phyloP scores from a whole-genome alignment of 2,113 vertebrate genomes.

The Tretioscincus oriximinensis region DNA sequence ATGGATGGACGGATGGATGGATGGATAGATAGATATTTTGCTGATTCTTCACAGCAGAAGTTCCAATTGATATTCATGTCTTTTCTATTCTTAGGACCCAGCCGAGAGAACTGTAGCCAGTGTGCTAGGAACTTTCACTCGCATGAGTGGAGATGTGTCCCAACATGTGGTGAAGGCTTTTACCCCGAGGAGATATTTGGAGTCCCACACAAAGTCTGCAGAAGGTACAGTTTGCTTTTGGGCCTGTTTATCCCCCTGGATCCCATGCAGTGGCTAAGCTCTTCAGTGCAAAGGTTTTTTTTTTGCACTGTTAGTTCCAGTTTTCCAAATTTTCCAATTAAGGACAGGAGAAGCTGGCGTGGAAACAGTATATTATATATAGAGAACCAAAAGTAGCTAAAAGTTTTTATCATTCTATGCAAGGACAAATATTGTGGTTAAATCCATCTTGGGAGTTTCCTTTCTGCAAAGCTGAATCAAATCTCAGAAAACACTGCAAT shows the following conservation, averaged over 20 bases:
- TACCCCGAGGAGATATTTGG: constrained; percentile 76
- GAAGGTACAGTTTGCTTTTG: constrained; percentile 72
- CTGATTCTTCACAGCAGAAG: rapidly evolving
- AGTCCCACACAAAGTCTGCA: constrained; percentile 82
- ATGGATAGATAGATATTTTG: background rate
- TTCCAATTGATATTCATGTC: background rate
- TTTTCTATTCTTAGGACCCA: constrained; percentile 67
- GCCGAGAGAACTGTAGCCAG: constrained; percentile 79
- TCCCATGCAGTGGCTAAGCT: background rate
- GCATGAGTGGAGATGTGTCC: constrained; percentile 86
- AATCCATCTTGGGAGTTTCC: no score
- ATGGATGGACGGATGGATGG: no score
- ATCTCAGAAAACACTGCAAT: no score
- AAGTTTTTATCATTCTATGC: no score
- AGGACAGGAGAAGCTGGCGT: no score
- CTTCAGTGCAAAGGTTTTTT: background rate
- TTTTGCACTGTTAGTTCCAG: no score
- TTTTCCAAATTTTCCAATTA: no score
- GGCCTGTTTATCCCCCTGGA: background rate
- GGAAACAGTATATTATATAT: no score
- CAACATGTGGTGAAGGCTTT: constrained; percentile 77
- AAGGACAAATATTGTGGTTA: no score
- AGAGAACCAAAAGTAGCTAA: no score
- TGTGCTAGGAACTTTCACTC: constrained; percentile 74
- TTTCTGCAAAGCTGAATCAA: no score